Percentiles rank a stretch among this genome's conserved stretches.
These are phyloP conservation scores for Boloria euphrosyne DNA, from an alignment of 2,888 invertebrate genomes.

Conservation along the genomic window DNA sequence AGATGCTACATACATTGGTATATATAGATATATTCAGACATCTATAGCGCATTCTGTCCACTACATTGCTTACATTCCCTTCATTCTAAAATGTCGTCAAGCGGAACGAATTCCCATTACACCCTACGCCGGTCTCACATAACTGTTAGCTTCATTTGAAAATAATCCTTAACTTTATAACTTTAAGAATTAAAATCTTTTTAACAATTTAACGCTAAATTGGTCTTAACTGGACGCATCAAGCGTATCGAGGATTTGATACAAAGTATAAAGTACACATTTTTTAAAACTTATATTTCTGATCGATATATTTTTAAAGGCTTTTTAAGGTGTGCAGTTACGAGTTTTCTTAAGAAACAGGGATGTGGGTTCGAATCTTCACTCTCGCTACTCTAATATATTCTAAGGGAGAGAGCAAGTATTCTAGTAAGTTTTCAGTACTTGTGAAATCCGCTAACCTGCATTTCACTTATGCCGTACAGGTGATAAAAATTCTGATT, in stretches of 20 bases:
- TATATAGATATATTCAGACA: neutral
- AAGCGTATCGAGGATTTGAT: slow-evolving; percentile 13
- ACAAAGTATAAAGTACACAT: neutral
- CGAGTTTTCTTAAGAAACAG: no score
- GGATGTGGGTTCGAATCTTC: no score
- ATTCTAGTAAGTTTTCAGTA: no score
- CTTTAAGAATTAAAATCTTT: neutral
- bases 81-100: slow-evolving; percentile 36
- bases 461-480: no score
- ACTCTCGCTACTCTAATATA: no score
- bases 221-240: slow-evolving; percentile 7
- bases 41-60: slow-evolving; percentile 18
- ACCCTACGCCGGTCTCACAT: slow-evolving; percentile 9
- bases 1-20: neutral
- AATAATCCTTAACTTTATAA: neutral
- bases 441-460: no score
- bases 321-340: neutral
- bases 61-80: slow-evolving; percentile 44
- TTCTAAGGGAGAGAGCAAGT: no score
- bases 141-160: neutral
- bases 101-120: slow-evolving; percentile 32
- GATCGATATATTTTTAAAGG: neutral
- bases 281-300: slow-evolving; percentile 1
- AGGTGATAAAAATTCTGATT: no score
- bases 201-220: neutral